These are phyloP conservation scores for Hydrozoanthus gracilis DNA, from an alignment of 92 coral and sea anemone genomes.

Conservation along the genomic window DNA sequence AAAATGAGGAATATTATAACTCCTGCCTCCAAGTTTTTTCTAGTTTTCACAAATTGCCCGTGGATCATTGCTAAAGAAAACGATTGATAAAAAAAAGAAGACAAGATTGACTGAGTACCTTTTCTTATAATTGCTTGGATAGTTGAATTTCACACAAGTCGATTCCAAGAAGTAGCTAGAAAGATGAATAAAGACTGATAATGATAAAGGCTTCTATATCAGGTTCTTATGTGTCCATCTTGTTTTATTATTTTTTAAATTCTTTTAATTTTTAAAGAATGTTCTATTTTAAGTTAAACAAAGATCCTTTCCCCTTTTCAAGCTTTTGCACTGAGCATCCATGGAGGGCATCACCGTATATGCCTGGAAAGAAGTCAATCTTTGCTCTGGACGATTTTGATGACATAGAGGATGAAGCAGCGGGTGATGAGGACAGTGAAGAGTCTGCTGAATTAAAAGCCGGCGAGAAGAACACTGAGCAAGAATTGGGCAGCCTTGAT, in stretches of 20 bases:
- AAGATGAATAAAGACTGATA: too few relatives aligned
- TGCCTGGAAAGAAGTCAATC: constrained; percentile 90
- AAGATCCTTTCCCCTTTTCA: background rate
- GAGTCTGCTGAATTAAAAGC: constrained; percentile 39
- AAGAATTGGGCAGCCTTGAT: background rate
- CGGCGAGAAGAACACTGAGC: background rate
- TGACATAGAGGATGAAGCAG: constrained; percentile 70
- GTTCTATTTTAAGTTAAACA: background rate
- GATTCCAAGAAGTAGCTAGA: too few relatives aligned
- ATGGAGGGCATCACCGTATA: constrained; percentile 75
- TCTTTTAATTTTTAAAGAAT: background rate
- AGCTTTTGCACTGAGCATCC: constrained; percentile 83
- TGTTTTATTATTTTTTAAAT: background rate
- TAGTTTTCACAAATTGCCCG: too few relatives aligned
- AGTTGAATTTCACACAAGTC: too few relatives aligned
- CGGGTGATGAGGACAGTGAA: constrained; percentile 68
- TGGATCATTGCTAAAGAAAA: too few relatives aligned
- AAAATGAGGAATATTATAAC: too few relatives aligned
- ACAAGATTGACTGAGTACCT: too few relatives aligned
- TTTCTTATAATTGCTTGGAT: too few relatives aligned
- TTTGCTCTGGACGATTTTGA: constrained; percentile 68
- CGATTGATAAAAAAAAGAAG: too few relatives aligned
- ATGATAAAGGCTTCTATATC: too few relatives aligned
- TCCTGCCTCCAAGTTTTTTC: too few relatives aligned
- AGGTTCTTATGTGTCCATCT: too few relatives aligned